Evolutionary conservation across 2,888 invertebrate species (phyloP).

Genomic region (Yponomeuta malinellus): DNA sequence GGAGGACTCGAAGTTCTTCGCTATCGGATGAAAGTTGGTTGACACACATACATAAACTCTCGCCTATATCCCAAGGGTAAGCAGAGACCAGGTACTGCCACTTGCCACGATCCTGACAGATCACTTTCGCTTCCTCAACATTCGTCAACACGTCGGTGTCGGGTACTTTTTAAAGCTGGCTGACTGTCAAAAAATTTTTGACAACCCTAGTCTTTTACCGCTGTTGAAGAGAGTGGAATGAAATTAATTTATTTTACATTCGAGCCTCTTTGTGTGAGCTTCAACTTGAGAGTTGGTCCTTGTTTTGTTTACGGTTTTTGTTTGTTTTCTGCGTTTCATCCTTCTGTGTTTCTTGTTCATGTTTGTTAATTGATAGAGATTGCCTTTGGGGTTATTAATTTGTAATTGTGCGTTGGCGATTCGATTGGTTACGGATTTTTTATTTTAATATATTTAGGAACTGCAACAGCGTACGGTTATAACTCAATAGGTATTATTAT

Average conservation of each 20-base stretch:
- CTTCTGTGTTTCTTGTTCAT: not conserved
- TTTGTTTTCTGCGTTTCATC: not conserved
- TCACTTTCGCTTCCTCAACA: too few relatives aligned
- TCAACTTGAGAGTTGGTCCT: constrained; percentile 2
- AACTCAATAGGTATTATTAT: too few relatives aligned
- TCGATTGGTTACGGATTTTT: too few relatives aligned
- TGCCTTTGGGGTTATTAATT: not conserved
- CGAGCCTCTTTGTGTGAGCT: constrained; percentile 8
- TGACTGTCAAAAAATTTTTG: not conserved
- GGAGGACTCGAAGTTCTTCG: too few relatives aligned
- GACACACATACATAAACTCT: too few relatives aligned
- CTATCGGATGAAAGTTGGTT: too few relatives aligned
- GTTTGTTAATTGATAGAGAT: not conserved
- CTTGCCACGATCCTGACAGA: too few relatives aligned
- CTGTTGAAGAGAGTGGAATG: constrained; percentile 7
- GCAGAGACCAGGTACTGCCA: too few relatives aligned
- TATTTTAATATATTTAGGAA: too few relatives aligned
- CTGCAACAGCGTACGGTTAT: too few relatives aligned
- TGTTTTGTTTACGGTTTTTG: not conserved
- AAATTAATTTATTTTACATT: constrained; percentile 14
- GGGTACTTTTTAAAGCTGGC: not conserved
- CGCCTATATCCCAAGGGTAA: too few relatives aligned
- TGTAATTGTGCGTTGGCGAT: not conserved
- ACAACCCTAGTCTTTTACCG: not conserved
- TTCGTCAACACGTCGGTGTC: too few relatives aligned